Conservation (phyloP, 2,888 invertebrate genomes). For the Drosophila histrio region DNA sequence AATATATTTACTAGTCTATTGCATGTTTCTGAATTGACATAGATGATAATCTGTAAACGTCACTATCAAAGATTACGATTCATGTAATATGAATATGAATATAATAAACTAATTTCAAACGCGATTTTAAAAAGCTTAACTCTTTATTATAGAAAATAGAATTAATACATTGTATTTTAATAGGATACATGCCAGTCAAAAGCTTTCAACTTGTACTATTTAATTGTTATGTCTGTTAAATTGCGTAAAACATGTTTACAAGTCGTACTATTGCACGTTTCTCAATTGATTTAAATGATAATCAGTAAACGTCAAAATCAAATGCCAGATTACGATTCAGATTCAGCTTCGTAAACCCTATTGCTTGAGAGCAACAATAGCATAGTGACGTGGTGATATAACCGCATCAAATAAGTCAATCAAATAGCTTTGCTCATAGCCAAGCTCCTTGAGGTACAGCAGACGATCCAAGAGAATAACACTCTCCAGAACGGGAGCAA, state of each 20-base stretch:
- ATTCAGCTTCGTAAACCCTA: too few relatives aligned
- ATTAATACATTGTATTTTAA: not conserved
- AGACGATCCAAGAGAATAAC: constrained; percentile 93
- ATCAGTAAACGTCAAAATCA: not conserved
- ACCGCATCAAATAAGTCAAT: constrained; percentile 93
- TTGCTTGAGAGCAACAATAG: constrained; percentile 73
- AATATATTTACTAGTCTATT: too few relatives aligned
- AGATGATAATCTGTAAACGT: too few relatives aligned
- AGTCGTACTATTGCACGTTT: not conserved
- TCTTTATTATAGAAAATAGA: too few relatives aligned
- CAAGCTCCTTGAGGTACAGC: constrained; percentile 89
- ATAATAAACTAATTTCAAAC: too few relatives aligned
- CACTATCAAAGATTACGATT: too few relatives aligned
- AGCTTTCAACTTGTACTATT: not conserved
- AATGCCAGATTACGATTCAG: not conserved
- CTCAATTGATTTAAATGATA: constrained; percentile 4
- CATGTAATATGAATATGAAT: too few relatives aligned
- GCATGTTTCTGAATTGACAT: too few relatives aligned
- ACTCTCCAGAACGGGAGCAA: constrained; percentile 92
- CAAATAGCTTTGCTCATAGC: constrained; percentile 86
- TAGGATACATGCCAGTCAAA: not conserved
- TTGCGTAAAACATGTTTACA: not conserved
- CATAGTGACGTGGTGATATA: constrained; percentile 89
- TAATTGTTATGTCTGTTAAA: not conserved
- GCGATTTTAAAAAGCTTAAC: too few relatives aligned